A percentile compares a stretch with the other conserved stretches of the same genome.
Conservation (phyloP, 2,888 invertebrate species). For the Pristionchus exspectatus region DNA sequence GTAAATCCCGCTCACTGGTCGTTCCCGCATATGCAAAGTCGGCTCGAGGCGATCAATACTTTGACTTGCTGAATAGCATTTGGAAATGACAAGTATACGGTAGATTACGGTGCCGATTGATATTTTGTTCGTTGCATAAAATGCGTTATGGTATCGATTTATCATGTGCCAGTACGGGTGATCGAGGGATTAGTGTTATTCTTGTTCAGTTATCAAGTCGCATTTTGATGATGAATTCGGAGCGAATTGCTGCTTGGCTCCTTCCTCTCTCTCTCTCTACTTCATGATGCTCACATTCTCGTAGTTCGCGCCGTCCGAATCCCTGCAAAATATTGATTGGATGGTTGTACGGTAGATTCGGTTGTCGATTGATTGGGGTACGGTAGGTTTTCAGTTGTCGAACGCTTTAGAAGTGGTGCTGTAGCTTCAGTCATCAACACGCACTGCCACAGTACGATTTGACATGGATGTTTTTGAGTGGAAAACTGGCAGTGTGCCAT, state of each 20-base stretch:
- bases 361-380: too few relatives aligned
- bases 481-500: too few relatives aligned
- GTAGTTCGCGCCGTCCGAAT: not conserved
- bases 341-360: not conserved
- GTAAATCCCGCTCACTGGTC: not conserved
- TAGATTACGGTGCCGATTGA: too few relatives aligned
- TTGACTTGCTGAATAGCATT: not conserved
- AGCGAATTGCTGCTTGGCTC: not conserved
- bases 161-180: too few relatives aligned
- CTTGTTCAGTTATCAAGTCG: not conserved
- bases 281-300: slow-evolving; percentile 3
- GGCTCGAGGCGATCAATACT: slow-evolving; percentile 1
- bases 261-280: not conserved
- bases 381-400: too few relatives aligned
- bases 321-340: not conserved
- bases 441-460: too few relatives aligned
- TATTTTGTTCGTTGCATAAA: too few relatives aligned
- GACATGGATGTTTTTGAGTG: too few relatives aligned
- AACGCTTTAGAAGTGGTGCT: too few relatives aligned
- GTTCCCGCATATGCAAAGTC: not conserved
- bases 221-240: not conserved
- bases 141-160: too few relatives aligned
- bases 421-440: too few relatives aligned
- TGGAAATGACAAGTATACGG: not conserved
- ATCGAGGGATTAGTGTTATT: too few relatives aligned